These are phyloP conservation scores for Amiota mariae DNA, from an alignment of 2,888 invertebrate genomes.

Conservation along the genomic window DNA sequence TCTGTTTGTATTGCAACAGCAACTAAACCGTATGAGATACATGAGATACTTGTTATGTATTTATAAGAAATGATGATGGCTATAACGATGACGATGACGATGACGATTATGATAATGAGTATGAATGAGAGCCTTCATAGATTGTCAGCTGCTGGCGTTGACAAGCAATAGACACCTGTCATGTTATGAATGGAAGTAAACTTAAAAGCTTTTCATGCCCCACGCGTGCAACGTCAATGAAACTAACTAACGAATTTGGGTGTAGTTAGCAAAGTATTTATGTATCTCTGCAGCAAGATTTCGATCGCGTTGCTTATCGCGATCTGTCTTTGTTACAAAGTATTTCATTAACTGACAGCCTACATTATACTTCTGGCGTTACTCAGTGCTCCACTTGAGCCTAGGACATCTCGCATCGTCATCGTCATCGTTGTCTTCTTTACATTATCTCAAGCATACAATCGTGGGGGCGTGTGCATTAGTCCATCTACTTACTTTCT, in stretches of 20 bases:
- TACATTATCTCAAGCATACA: conserved; percentile 11
- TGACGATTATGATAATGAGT: too few species aligned
- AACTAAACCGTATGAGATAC: background rate
- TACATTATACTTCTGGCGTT: conserved; percentile 1
- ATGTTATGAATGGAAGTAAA: background rate
- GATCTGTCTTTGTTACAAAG: conserved; percentile 10
- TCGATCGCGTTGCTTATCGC: conserved; percentile 8
- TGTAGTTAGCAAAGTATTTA: background rate
- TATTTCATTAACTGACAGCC: conserved; percentile 23
- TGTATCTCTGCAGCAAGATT: background rate
- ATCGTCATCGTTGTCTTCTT: background rate
- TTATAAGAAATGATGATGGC: too few species aligned
- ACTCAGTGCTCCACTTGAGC: background rate
- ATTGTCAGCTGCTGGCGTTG: conserved; percentile 5
- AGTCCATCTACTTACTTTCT: background rate
- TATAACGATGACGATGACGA: too few species aligned
- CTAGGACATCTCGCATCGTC: background rate
- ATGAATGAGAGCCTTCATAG: background rate
- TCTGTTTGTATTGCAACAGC: background rate
- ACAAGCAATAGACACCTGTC: conserved; percentile 20
- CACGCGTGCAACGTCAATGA: too few species aligned
- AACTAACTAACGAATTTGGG: too few species aligned
- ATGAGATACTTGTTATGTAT: background rate
- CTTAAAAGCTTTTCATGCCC: conserved; percentile 1
- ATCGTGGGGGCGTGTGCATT: background rate